A percentile compares a stretch with the other conserved stretches of the same genome.
phyloP scores from a whole-genome alignment of 2,888 invertebrate genomes.

The Eupithecia exiguata region DNA sequence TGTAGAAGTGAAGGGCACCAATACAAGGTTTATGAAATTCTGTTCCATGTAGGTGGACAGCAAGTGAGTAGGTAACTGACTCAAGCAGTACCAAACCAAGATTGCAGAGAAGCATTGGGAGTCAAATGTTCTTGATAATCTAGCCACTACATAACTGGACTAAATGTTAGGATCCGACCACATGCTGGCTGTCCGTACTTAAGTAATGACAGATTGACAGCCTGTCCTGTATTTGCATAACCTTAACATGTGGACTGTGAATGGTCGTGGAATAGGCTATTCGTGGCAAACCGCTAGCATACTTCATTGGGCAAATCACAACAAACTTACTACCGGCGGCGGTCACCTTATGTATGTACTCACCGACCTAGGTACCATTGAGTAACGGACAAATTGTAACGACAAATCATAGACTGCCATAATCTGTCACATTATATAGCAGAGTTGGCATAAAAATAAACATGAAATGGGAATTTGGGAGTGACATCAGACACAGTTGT shows the following conservation, averaged over 20 bases:
- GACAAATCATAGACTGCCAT: too few relatives aligned
- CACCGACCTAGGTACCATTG: not conserved
- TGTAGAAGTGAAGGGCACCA: too few relatives aligned
- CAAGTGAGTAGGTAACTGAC: not conserved
- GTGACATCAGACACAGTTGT: slow-evolving; percentile 35
- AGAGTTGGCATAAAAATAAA: slow-evolving; percentile 40
- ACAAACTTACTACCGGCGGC: not conserved
- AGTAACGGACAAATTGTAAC: not conserved
- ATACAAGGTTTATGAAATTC: not conserved
- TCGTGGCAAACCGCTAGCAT: not conserved
- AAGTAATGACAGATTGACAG: not conserved
- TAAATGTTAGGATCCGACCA: not conserved
- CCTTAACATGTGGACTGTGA: not conserved
- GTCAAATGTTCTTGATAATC: not conserved
- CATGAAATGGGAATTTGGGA: slow-evolving; percentile 24
- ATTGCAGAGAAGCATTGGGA: not conserved
- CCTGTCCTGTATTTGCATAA: not conserved
- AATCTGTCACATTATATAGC: not conserved
- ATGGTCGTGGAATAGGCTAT: not conserved
- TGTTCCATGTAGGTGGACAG: not conserved
- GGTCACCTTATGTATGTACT: not conserved
- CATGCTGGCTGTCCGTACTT: not conserved
- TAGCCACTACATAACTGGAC: too few relatives aligned
- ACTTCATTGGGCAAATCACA: not conserved
- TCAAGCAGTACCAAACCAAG: not conserved